Conservation (phyloP, 2,797 vertebrate species). For the Aeoliscus strigatus region DNA sequence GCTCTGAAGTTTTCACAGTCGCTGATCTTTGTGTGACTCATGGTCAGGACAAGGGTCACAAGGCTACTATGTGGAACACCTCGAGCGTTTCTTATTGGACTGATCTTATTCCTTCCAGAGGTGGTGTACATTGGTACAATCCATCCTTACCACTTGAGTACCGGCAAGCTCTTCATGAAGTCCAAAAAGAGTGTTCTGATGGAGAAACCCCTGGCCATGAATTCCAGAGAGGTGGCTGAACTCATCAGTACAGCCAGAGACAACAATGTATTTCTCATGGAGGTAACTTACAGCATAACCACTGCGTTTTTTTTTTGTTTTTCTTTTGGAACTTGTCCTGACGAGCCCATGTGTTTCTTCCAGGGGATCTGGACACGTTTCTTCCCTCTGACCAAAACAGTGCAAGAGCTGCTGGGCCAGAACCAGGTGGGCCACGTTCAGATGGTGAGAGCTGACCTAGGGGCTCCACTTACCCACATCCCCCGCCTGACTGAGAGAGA, state of each 20-base stretch:
- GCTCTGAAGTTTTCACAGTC: too few species aligned
- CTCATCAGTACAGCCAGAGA: slow-evolving; percentile 35
- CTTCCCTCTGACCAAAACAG: slow-evolving; percentile 12
- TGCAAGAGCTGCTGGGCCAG: slow-evolving; percentile 34
- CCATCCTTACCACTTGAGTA: slow-evolving; percentile 12
- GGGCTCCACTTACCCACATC: slow-evolving; percentile 2
- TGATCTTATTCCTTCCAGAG: not conserved
- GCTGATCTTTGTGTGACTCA: too few species aligned
- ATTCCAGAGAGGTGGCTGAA: slow-evolving; percentile 44
- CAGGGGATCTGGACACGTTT: slow-evolving; percentile 29
- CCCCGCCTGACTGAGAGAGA: slow-evolving; percentile 37
- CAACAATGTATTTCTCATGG: slow-evolving; percentile 25
- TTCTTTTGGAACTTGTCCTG: not conserved
- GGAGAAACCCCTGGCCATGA: slow-evolving; percentile 72
- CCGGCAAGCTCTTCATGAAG: slow-evolving; percentile 19
- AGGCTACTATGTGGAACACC: not conserved
- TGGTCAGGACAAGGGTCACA: too few species aligned
- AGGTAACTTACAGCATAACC: slow-evolving; percentile 7
- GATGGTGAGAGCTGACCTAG: slow-evolving; percentile 58
- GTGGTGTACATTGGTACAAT: slow-evolving; percentile 15
- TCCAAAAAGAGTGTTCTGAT: slow-evolving; percentile 62
- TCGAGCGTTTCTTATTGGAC: not conserved
- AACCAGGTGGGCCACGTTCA: slow-evolving; percentile 55
- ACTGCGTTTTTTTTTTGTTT: not conserved
- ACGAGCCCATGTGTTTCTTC: not conserved